Percentiles rank a stretch among this genome's conserved stretches.
Evolutionary conservation across 2,797 vertebrate genomes (phyloP).

Genomic region (Hypotaenidia philippensis): DNA sequence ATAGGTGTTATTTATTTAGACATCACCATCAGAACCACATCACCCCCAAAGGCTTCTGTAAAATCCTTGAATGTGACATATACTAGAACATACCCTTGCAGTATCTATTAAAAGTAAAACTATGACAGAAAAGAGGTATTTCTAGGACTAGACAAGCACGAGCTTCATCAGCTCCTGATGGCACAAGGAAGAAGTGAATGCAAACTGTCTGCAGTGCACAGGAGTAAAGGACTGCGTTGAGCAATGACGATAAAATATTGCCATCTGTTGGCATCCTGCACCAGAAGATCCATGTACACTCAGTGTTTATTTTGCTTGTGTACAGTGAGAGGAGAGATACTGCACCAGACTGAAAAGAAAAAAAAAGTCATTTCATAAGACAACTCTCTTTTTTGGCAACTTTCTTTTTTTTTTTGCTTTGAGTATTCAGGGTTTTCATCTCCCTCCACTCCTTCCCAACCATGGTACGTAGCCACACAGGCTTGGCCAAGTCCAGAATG

Average conservation of each 20-base stretch:
- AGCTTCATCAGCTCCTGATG: not conserved
- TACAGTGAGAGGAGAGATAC: not conserved
- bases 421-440: not conserved
- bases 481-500: not conserved
- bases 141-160: not conserved
- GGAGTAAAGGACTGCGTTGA: not conserved
- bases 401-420: not conserved
- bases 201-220: not conserved
- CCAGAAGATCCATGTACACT: constrained; percentile 19
- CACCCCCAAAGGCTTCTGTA: constrained; percentile 5
- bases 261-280: constrained; percentile 80
- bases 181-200: not conserved
- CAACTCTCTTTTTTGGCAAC: not conserved
- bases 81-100: not conserved
- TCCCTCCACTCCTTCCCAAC: not conserved
- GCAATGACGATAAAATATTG: constrained; percentile 78
- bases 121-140: not conserved
- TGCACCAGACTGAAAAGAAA: not conserved
- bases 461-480: not conserved
- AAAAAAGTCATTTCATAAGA: not conserved
- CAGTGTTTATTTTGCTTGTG: not conserved
- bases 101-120: not conserved
- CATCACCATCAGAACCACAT: not conserved
- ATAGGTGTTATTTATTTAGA: not conserved
- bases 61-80: constrained; percentile 5